Evolutionary conservation across 1,140 invertebrate genomes (phyloP).

Genomic region (Megalopta genalis): DNA sequence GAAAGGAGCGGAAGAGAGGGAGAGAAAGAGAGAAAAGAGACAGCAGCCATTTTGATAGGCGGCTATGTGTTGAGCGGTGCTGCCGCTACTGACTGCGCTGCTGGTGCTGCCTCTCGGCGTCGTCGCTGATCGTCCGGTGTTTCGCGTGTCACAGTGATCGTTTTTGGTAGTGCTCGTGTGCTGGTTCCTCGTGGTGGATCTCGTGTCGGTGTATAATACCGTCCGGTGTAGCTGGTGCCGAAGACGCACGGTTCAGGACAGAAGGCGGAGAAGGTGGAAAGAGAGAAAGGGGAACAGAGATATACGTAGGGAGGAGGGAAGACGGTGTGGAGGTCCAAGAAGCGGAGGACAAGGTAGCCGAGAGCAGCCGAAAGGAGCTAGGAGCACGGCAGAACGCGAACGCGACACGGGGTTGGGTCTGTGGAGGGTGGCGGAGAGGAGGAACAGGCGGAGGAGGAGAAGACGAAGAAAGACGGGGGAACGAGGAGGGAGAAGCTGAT

Average conservation of each 20-base stretch:
- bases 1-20: not conserved
- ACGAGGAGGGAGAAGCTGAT: constrained; percentile 4
- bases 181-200: constrained; percentile 46
- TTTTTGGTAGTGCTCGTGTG: constrained; percentile 41
- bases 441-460: not conserved
- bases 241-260: too few species aligned
- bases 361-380: not conserved
- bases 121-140: constrained; percentile 45
- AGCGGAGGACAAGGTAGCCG: not conserved
- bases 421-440: not conserved
- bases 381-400: too few species aligned
- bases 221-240: constrained; percentile 13
- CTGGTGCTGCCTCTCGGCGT: constrained; percentile 43
- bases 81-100: constrained; percentile 56
- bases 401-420: constrained; percentile 21
- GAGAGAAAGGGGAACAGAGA: not conserved
- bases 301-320: not conserved
- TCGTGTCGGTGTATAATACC: constrained; percentile 15
- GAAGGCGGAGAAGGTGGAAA: not conserved
- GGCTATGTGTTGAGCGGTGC: constrained; percentile 64
- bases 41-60: constrained; percentile 70
- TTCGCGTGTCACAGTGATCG: constrained; percentile 45
- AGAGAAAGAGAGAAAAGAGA: constrained; percentile 24
- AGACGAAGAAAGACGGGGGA: not conserved
- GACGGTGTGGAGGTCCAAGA: not conserved